Evolutionary conservation across 2,113 vertebrate genomes (phyloP), one percentile per base, ranked within the genome.

Genomic region (Gymnogyps californianus): DNA sequence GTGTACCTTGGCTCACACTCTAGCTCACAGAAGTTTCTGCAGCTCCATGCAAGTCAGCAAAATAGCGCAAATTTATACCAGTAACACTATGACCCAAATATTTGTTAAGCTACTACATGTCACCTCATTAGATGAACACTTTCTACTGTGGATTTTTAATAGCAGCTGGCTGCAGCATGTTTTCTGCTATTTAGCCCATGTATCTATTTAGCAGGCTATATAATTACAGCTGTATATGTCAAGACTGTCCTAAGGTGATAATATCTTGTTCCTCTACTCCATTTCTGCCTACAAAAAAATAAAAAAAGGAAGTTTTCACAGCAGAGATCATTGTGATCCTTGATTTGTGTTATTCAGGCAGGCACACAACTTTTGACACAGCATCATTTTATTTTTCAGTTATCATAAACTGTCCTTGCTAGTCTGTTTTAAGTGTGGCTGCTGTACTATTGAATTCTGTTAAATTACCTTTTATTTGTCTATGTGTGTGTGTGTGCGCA

Each of bases 21-120:
- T 34, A 31, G 29, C 67, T 64, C 20, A 52, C 20, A 79, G 64
- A 46, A 42, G 42, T 89, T 83, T 90, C 34, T 62, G 42, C 44
- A 74, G 49, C 38, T 76, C 34, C 28, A 3, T 42, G 34, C 46
- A 92, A 94, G 26, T 83, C 65, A 87, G 62, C 82, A 75, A 83
- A 94, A 61, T 16, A 79, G 29, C 5, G 2, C 46, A 59, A 66
- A 42, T 64, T 78, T 88, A 31, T 62, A 51, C 40, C 49, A 78
- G 40, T 75, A 87, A 70, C 32, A 65, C 46, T 40, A 2, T 72
- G 54, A 90, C 71, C 64, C 47, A 80, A 94, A 81, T 96, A 76
- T 69, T 96, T 92, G 29, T 95, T 97, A 94, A 96, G 70, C 95
- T 96, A 92, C n/a, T 90, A 38, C n/a, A 20, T 95, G 58, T 93